A percentile compares a stretch with the other conserved stretches of the same genome.
These are phyloP conservation scores for Lasioglossum marginatum DNA, from an alignment of 2,888 invertebrate genomes.

Conservation along the genomic window DNA sequence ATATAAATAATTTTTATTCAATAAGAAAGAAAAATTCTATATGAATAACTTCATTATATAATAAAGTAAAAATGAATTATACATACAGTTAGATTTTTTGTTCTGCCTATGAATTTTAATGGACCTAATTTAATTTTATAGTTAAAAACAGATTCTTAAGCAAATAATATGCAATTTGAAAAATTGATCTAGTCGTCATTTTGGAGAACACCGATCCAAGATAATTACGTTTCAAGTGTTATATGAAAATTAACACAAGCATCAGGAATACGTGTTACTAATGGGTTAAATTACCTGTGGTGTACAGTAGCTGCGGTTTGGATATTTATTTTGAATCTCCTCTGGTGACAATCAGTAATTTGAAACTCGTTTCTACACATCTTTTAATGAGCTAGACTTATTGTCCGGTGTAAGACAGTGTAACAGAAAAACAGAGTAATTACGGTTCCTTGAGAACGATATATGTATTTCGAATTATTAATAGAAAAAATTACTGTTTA, in stretches of 20 bases:
- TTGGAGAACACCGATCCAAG: not conserved
- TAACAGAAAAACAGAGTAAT: slow-evolving; percentile 1
- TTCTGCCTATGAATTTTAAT: not conserved
- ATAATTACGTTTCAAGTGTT: not conserved
- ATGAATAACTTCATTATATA: not conserved
- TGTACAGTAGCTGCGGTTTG: slow-evolving; percentile 41
- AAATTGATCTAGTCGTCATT: not conserved
- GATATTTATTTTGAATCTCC: slow-evolving; percentile 44
- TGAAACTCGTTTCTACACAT: slow-evolving; percentile 17
- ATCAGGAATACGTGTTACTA: slow-evolving; percentile 43
- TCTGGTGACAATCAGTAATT: slow-evolving; percentile 18
- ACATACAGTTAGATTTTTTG: not conserved
- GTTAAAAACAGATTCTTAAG: not conserved
- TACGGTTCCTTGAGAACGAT: not conserved
- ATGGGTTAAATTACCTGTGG: slow-evolving; percentile 55
- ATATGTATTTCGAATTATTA: not conserved
- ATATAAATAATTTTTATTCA: too few species aligned
- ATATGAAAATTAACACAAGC: slow-evolving; percentile 49
- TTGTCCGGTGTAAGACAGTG: not conserved
- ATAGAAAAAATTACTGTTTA: not conserved
- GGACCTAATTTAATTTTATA: not conserved
- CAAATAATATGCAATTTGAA: not conserved
- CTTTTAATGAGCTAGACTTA: slow-evolving; percentile 18
- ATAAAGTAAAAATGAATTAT: not conserved
- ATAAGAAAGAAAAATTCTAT: too few species aligned